Percentiles rank a stretch among this genome's conserved stretches.
These are phyloP conservation scores for Callinectes sapidus DNA, from an alignment of 2,888 invertebrate species.

Conservation along the genomic window DNA sequence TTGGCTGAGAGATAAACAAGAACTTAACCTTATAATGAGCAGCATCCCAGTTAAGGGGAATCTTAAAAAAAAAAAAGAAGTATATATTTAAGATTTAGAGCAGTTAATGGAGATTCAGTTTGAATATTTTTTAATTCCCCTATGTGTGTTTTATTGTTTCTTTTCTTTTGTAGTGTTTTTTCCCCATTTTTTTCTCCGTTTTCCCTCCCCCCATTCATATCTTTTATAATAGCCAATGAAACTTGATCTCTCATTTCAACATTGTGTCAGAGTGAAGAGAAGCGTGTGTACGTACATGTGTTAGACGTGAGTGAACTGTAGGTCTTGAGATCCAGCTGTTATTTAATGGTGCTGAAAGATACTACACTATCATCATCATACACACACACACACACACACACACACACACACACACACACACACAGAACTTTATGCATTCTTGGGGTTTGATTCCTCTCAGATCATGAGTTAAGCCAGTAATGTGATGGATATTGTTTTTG, in stretches of 20 bases:
- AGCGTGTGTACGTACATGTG: neutral
- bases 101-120: slow-evolving; percentile 12
- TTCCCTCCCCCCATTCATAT: slow-evolving; percentile 1
- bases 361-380: too few relatives aligned
- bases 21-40: neutral
- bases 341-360: slow-evolving; percentile 38
- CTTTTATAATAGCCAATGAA: slow-evolving; percentile 30
- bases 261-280: slow-evolving; percentile 19
- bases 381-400: slow-evolving; percentile 39
- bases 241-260: slow-evolving; percentile 10
- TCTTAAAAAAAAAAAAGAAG: neutral
- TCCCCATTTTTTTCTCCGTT: neutral
- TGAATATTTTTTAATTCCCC: slow-evolving; percentile 4
- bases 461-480: neutral
- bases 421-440: neutral
- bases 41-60: neutral
- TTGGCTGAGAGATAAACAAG: neutral
- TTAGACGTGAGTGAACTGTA: neutral
- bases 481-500: slow-evolving; percentile 6
- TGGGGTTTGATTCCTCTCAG: neutral
- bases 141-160: neutral
- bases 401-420: slow-evolving; percentile 31
- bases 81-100: neutral
- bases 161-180: neutral
- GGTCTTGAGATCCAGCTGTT: slow-evolving; percentile 24